Evolutionary conservation across 1,140 invertebrate genomes (phyloP), one percentile per base, ranked within the genome.

Genomic region (Plectus sambesii): DNA sequence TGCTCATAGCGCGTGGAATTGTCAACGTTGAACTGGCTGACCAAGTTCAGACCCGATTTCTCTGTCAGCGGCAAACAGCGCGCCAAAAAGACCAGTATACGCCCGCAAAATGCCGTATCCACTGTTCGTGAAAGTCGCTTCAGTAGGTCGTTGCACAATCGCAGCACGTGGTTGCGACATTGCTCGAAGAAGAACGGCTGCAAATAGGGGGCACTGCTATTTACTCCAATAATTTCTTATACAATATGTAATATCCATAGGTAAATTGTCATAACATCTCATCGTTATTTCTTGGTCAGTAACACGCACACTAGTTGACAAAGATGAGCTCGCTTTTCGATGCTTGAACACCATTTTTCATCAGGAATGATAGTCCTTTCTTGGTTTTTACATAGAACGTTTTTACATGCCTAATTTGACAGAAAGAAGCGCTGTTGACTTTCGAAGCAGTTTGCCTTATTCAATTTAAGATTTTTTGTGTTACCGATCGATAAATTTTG

Each of bases 11-110:
- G 81, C 0, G 87, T 90, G 1, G 87, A 70, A 78, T 97, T 98
- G 44, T 96, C 90, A 6, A 87, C 73, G 75, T 99, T 98, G 66
- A 98, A 98, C 70, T 98, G 90, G 47, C 89, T 92, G 5, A 93
- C 84, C 52, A 97, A 82, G 72, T 99, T 99, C 5, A 98, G 71
- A 73, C 79, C 80, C 22, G 92, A 98, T 37, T 92, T 79, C 72
- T 98, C 93, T 30, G 88, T 93, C 61, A 99, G 85, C 3, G 93
- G 93, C 64, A 98, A 96, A 59, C 96, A 88, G 65, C 89, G 86
- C 0, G 93, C 89, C 5, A 97, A 73, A 66, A 99, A 96, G n/a
- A 98, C 73, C 23, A 97, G 75, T 63, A 98, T 97, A 63, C 89
- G 77, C 0, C 93, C 93, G 78, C 90, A 97, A 70, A 98, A 98